phyloP scores from a whole-genome alignment of 1,140 invertebrate genomes.

The Sinella curviseta region DNA sequence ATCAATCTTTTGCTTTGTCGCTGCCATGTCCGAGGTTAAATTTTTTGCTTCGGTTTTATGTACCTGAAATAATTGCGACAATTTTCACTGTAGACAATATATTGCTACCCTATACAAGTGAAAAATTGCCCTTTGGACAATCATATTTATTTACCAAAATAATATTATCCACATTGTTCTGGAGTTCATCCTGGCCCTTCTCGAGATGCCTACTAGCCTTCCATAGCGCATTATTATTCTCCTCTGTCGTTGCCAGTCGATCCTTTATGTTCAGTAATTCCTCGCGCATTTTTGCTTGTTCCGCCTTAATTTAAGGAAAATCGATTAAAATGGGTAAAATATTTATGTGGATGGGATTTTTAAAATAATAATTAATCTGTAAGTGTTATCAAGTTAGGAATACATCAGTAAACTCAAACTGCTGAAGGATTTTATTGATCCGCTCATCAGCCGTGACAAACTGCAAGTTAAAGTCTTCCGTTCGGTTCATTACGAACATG shows the following conservation, averaged over 20 bases:
- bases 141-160: no score
- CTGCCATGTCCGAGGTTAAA: slow-evolving; percentile 23
- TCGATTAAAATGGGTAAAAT: not conserved
- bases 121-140: not conserved
- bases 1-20: slow-evolving; percentile 11
- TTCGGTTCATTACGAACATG: slow-evolving; percentile 23
- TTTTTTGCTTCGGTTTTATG: slow-evolving; percentile 37
- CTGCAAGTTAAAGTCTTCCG: slow-evolving; percentile 24
- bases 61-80: slow-evolving; percentile 11
- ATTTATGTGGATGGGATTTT: no score
- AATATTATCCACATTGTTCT: slow-evolving; percentile 30
- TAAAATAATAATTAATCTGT: no score
- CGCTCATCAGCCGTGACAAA: slow-evolving; percentile 18
- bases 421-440: slow-evolving; percentile 34
- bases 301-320: slow-evolving; percentile 29
- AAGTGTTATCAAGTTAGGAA: no score
- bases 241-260: slow-evolving; percentile 24
- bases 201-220: slow-evolving; percentile 28
- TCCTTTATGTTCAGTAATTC: slow-evolving; percentile 39
- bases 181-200: slow-evolving; percentile 25
- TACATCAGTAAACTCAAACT: slow-evolving; percentile 39
- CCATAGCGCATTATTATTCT: slow-evolving; percentile 26
- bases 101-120: not conserved
- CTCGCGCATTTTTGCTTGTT: slow-evolving; percentile 36
- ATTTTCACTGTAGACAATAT: not conserved